phyloP scores from a whole-genome alignment of 2,888 invertebrate species.

The Allophyes oxyacanthae region DNA sequence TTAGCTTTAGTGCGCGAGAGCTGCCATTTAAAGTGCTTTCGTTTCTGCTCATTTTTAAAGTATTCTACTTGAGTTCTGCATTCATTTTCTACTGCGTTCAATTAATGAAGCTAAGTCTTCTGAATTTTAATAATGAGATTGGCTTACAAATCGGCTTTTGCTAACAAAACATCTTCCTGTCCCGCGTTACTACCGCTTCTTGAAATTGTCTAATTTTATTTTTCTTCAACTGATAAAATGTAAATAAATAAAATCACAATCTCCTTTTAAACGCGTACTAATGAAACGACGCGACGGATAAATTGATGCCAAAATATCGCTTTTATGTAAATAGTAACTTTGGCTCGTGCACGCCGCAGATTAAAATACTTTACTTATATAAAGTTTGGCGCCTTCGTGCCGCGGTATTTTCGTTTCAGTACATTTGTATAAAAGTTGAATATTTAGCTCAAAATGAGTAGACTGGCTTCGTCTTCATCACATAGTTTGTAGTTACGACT shows the following conservation, averaged over 20 bases:
- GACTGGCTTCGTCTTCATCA: constrained; percentile 11
- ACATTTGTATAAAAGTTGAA: constrained; percentile 31
- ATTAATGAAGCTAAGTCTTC: constrained; percentile 29
- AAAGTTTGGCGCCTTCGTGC: constrained; percentile 35
- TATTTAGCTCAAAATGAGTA: constrained; percentile 13
- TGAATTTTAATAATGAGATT: constrained; percentile 32
- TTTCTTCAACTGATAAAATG: constrained; percentile 26
- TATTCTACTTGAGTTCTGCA: constrained; percentile 5
- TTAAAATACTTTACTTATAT: constrained; percentile 44
- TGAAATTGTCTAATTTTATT: constrained; percentile 31
- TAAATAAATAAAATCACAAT: constrained; percentile 35
- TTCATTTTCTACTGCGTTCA: constrained; percentile 25
- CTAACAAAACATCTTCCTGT: constrained; percentile 31
- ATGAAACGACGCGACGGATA: constrained; percentile 39
- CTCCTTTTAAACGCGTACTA: constrained; percentile 21
- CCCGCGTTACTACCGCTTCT: constrained; percentile 13
- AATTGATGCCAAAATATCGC: constrained; percentile 37
- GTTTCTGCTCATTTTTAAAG: background rate
- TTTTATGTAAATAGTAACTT: constrained; percentile 45
- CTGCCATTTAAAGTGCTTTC: constrained; percentile 4
- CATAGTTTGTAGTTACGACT: constrained; percentile 12
- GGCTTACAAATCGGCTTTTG: constrained; percentile 37
- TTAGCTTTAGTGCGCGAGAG: constrained; percentile 4
- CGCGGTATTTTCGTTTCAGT: constrained; percentile 34
- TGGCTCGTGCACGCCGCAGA: constrained; percentile 29